Evolutionary conservation across 2,113 vertebrate genomes (phyloP).

Genomic region (Pachycephala philippinensis): DNA sequence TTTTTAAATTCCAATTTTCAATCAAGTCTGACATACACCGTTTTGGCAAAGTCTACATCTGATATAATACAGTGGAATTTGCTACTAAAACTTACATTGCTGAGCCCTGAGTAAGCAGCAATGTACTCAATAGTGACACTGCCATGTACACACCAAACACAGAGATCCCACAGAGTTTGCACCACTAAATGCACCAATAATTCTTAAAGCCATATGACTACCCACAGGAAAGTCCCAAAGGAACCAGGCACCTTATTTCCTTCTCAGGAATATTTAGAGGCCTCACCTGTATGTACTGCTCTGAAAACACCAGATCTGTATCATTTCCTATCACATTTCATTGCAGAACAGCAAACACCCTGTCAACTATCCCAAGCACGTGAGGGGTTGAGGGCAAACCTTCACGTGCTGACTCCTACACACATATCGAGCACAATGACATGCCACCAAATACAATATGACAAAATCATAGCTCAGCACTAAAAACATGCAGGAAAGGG

Average conservation of each 20-base stretch:
- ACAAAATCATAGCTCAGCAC: background rate
- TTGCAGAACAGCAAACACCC: background rate
- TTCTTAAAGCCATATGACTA: background rate
- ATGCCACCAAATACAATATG: background rate
- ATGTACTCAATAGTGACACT: background rate
- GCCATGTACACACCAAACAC: background rate
- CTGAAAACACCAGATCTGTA: background rate
- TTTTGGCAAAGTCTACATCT: background rate
- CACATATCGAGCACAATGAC: fast-evolving
- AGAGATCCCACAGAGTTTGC: background rate
- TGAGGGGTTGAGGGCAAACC: background rate
- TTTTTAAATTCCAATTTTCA: background rate
- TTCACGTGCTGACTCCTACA: background rate
- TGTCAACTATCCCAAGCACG: background rate
- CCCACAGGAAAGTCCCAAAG: background rate
- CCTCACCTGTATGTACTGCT: background rate
- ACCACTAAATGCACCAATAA: background rate
- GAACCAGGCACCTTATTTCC: background rate
- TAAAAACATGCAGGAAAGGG: background rate
- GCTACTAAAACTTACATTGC: background rate
- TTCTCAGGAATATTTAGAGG: background rate
- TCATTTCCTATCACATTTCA: background rate
- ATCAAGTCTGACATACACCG: background rate
- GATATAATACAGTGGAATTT: background rate
- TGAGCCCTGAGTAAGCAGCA: background rate